phyloP scores from a whole-genome alignment of 2,888 invertebrate species.

The Tenthredo livida region DNA sequence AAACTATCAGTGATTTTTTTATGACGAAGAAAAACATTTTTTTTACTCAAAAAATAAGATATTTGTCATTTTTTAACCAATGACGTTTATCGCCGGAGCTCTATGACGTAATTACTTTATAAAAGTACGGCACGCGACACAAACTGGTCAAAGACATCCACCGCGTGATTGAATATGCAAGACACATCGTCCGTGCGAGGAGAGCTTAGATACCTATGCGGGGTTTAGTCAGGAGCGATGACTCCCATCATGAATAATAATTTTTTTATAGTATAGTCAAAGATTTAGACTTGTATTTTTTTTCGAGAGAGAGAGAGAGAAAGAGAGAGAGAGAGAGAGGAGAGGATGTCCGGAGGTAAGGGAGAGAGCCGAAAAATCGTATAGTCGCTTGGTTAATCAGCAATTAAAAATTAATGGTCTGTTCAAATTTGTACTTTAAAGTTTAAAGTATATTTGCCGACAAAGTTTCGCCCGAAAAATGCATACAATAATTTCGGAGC shows the following conservation, averaged over 20 bases:
- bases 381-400: constrained; percentile 59
- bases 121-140: constrained; percentile 68
- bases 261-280: constrained; percentile 55
- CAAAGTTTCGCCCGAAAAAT: not conserved
- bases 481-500: not conserved
- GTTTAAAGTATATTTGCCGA: not conserved
- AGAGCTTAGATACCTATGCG: constrained; percentile 48
- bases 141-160: constrained; percentile 45
- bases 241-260: constrained; percentile 68
- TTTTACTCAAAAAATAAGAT: too few species aligned
- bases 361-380: not conserved
- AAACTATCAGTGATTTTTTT: too few species aligned
- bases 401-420: constrained; percentile 65
- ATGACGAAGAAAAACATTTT: too few species aligned
- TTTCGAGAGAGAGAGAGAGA: constrained; percentile 55
- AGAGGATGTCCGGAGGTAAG: constrained; percentile 73
- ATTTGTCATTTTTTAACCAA: too few species aligned
- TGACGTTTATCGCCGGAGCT: too few species aligned
- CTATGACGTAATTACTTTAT: constrained; percentile 20
- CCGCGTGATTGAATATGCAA: constrained; percentile 31
- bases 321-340: constrained; percentile 58
- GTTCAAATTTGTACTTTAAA: constrained; percentile 67
- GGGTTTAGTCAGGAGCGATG: constrained; percentile 3
- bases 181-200: constrained; percentile 42
- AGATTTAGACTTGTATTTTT: not conserved